Conservation (phyloP, 2,113 vertebrate genomes). For the Nesogale talazaci region DNA sequence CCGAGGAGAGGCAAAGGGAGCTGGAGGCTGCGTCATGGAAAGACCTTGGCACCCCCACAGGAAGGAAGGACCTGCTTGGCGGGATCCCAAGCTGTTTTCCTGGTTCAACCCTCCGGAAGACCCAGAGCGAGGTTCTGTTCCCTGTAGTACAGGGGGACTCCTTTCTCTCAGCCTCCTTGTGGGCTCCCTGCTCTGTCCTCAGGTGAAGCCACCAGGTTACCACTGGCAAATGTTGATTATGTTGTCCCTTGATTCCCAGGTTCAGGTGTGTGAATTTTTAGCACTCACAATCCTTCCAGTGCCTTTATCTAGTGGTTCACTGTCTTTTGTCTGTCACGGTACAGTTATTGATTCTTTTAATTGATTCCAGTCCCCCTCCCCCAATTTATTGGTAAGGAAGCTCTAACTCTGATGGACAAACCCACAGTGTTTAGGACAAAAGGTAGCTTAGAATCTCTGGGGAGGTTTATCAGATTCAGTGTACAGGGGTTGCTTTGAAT, state of each 20-base stretch:
- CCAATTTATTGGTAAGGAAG: not conserved
- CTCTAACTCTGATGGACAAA: not conserved
- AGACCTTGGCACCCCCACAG: conserved; percentile 74
- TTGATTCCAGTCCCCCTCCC: not conserved
- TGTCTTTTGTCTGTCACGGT: conserved; percentile 18
- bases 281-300: not conserved
- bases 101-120: conserved; percentile 67
- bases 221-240: not conserved
- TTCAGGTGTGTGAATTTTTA: not conserved
- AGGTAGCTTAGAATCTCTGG: not conserved
- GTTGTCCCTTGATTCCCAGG: not conserved
- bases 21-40: conserved; percentile 75
- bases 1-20: not conserved
- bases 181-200: conserved; percentile 9
- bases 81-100: conserved; percentile 69
- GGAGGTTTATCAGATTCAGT: not conserved
- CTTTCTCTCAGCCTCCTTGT: not conserved
- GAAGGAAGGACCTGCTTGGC: conserved; percentile 78
- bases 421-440: not conserved
- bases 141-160: not conserved
- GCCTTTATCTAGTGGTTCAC: not conserved
- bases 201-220: not conserved
- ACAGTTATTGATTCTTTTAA: not conserved
- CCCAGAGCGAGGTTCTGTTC: conserved; percentile 52
- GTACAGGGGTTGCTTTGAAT: not conserved